Percentiles rank a stretch among this genome's conserved stretches.
phyloP scores from a whole-genome alignment of 2,113 vertebrate species.

The Notarius quadriscutis region DNA sequence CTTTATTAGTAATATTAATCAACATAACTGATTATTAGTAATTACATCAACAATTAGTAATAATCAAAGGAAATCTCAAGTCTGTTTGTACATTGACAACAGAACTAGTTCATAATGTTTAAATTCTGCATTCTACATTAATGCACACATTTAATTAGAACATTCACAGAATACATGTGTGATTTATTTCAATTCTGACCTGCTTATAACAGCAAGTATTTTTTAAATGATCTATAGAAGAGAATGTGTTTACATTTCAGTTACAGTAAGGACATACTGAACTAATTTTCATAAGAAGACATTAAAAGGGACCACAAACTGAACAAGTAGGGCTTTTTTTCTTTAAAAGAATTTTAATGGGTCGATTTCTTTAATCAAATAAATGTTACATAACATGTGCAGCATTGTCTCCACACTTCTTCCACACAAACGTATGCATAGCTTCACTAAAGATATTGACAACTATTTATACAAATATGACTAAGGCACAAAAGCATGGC shows the following conservation, averaged over 20 bases:
- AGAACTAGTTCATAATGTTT: background rate
- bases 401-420: constrained; percentile 22
- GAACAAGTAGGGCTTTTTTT: constrained; percentile 23
- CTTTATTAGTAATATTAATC: background rate
- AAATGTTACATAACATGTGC: constrained; percentile 27
- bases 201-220: background rate
- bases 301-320: constrained; percentile 41
- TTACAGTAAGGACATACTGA: background rate
- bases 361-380: constrained; percentile 45
- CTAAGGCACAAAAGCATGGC: constrained; percentile 33
- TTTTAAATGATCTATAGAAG: background rate
- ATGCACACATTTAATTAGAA: background rate
- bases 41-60: background rate
- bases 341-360: constrained; percentile 54
- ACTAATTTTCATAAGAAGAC: constrained; percentile 7
- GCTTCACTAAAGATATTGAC: constrained; percentile 28
- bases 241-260: background rate
- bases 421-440: constrained; percentile 28
- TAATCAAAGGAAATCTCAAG: background rate
- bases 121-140: background rate
- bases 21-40: background rate
- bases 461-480: constrained; percentile 36
- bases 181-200: background rate
- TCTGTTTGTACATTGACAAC: no score
- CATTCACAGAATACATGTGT: background rate